These are phyloP conservation scores for Chrysina gloriosa DNA, from an alignment of 2,888 invertebrate genomes.

Conservation along the genomic window DNA sequence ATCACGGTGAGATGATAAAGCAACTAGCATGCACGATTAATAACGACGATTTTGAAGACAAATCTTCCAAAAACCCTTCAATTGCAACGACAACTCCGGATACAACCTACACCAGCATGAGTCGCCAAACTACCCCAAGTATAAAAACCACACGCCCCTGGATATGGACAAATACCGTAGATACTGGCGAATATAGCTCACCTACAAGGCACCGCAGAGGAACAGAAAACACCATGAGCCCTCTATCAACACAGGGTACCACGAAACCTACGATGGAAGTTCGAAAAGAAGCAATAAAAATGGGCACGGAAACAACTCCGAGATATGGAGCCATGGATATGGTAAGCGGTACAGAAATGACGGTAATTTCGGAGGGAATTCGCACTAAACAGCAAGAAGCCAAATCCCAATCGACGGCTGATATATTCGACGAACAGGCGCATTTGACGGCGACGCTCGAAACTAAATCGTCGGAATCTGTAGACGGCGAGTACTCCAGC, in stretches of 20 bases:
- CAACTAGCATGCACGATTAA: constrained; percentile 71
- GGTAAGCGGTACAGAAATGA: background rate
- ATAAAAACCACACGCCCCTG: constrained; percentile 58
- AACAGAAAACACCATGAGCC: constrained; percentile 60
- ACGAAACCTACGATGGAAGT: background rate
- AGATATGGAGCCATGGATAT: background rate
- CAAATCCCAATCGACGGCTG: background rate
- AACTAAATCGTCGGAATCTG: constrained; percentile 46
- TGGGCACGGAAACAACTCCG: constrained; percentile 10
- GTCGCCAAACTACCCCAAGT: constrained; percentile 53
- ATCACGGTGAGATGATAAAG: constrained; percentile 71
- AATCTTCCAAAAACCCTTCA: constrained; percentile 51
- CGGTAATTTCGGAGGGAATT: background rate
- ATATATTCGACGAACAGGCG: constrained; percentile 35
- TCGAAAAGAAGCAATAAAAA: background rate
- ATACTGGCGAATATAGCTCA: constrained; percentile 59
- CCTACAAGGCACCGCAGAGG: constrained; percentile 64
- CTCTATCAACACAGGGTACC: constrained; percentile 35
- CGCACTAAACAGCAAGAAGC: background rate
- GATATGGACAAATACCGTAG: constrained; percentile 63
- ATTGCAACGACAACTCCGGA: constrained; percentile 42
- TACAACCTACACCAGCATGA: constrained; percentile 44
- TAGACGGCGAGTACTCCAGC: constrained; percentile 59
- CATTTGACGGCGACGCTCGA: constrained; percentile 47
- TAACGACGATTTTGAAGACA: constrained; percentile 60